Base-by-base conservation (phyloP, 2,797 vertebrate species). In the Anas bernieri region DNA sequence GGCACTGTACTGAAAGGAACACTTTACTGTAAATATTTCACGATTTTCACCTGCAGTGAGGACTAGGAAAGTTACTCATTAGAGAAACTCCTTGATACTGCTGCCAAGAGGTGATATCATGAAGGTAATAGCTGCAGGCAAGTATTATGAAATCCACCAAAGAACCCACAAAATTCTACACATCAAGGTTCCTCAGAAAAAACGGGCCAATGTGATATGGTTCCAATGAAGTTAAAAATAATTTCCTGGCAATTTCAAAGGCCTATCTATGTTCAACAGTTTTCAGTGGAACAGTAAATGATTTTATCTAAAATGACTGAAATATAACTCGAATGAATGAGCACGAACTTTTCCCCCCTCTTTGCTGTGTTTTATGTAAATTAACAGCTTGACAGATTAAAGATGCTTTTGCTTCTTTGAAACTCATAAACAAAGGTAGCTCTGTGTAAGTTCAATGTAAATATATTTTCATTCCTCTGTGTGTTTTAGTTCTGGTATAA, bases 211-310 rank as follows among this genome's bases (percentile, higher is more conserved):
- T 31, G 55, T 31, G 92, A 62, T 88, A 88, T 39, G 48, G 54
- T 87, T 95, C 91, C 92, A 94, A 59, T 93, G 79, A 88, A 92
- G 82, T 83, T 81, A 96, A 96, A 96, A 95, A 94, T 96, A 93
- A 95, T 89, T 93, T 66, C 64, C 46, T 91, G 91, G 76, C 84
- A 91, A 18, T 85, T 94, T 90, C 79, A 89, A 94, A 86, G 87
- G 84, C 58, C 84, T 89, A 4, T 68, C 58, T 62, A 21, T 46
- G 91, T 59, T 89, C 59, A 55, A 50, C 43, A 66, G 37, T 93
- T 94, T 94, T 75, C 66, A 81, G 45, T 75, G 61, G 46, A 92
- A 89, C 31, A 94, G 76, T 92, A 95, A 92, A 88, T 75, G 41
- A 96, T 92, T 92, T 95, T 92, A 92, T 94, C 94, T 96, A 80